phyloP scores from a whole-genome alignment of 1,140 invertebrate genomes.

The Aphidius gifuensis region DNA sequence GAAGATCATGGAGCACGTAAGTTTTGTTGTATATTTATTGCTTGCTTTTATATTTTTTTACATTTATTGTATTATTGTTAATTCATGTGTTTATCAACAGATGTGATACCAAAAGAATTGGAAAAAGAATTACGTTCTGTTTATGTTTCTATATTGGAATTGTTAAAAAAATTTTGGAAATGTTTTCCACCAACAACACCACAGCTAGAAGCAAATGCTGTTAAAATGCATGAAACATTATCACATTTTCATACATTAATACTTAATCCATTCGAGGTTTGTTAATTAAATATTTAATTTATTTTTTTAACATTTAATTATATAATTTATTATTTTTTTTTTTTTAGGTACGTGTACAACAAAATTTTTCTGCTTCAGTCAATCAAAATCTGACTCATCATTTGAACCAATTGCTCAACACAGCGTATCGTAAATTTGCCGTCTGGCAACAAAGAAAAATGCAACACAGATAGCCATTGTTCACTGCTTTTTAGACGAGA shows the following conservation, averaged over 20 bases:
- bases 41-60: neutral
- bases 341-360: constrained; percentile 70
- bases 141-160: constrained; percentile 81
- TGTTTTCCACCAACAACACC: constrained; percentile 86
- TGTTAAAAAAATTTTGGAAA: constrained; percentile 90
- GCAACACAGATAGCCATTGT: constrained; percentile 61
- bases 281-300: constrained; percentile 17
- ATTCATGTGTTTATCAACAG: constrained; percentile 45
- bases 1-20: constrained; percentile 76
- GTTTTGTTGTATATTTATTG: constrained; percentile 33
- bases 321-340: constrained; percentile 20
- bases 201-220: constrained; percentile 75
- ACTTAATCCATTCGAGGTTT: constrained; percentile 79
- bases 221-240: constrained; percentile 82
- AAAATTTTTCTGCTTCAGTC: constrained; percentile 69
- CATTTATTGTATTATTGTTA: neutral
- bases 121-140: constrained; percentile 79
- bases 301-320: constrained; percentile 2
- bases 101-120: constrained; percentile 77
- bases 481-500: constrained; percentile 19
- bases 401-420: constrained; percentile 77
- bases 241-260: constrained; percentile 83
- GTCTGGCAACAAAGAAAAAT: constrained; percentile 79
- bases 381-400: constrained; percentile 82
- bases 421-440: constrained; percentile 79